A percentile compares a stretch with the other conserved stretches of the same genome.
These are phyloP conservation scores for Heliconius hortense DNA, from an alignment of 2,888 invertebrate species.

Conservation along the genomic window DNA sequence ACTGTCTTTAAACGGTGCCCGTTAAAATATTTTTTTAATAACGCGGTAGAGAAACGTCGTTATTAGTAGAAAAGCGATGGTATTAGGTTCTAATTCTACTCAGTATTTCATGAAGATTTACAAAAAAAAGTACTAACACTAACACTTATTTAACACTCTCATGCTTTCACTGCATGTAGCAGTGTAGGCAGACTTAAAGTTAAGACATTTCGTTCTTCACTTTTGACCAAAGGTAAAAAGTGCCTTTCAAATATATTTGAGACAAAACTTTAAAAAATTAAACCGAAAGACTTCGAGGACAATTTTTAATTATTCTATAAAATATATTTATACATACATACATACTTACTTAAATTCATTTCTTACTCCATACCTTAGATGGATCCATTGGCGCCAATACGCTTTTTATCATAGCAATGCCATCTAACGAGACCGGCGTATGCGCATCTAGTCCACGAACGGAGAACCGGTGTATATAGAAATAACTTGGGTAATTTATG, in stretches of 20 bases:
- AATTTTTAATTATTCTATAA: no score
- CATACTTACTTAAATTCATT: no score
- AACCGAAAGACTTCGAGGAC: no score
- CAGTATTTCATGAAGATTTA: not conserved
- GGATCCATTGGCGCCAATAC: constrained; percentile 14
- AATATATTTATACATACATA: no score
- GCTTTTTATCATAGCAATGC: constrained; percentile 24
- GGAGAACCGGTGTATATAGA: constrained; percentile 27
- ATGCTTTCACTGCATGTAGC: no score
- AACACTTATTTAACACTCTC: no score
- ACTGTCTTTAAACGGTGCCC: constrained; percentile 11
- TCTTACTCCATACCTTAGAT: not conserved
- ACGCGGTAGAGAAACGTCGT: not conserved
- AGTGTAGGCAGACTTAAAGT: no score
- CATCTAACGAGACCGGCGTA: constrained; percentile 26
- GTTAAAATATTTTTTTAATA: not conserved
- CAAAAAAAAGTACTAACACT: no score
- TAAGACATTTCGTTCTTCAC: no score
- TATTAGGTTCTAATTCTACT: not conserved
- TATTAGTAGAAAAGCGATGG: not conserved
- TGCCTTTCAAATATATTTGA: no score
- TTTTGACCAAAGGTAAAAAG: no score
- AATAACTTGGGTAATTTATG: constrained; percentile 22
- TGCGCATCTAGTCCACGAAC: constrained; percentile 11
- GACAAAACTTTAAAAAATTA: no score